Evolutionary conservation across 2,797 vertebrate genomes (phyloP), one percentile per base, ranked within the genome.

Genomic region (Lates japonicus): DNA sequence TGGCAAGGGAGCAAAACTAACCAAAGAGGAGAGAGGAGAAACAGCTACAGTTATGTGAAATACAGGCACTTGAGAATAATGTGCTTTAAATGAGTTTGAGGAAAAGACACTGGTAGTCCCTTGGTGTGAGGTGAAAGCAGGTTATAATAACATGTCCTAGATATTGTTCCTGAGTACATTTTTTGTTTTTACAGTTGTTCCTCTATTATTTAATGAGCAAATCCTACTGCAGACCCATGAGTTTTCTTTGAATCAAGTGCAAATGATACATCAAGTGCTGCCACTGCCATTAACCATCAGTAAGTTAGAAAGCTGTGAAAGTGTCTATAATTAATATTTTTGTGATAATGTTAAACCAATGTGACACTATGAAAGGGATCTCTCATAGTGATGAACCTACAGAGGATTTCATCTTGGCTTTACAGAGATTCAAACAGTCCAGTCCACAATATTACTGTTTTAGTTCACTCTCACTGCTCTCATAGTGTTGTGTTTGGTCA

Each of bases 61-160:
- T 57, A 46, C 51, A 37, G 33, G 37, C 79, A 54, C 25, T 64
- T 64, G 75, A 80, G 84, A 74, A 80, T 71, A 76, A 71, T 60
- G 29, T 74, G 66, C 70, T 79, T 79, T 74, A 70, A 90, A 84
- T 77, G 69, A 60, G 79, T 78, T 76, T 63, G 54, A 66, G 29
- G 44, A 74, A 44, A 78, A 69, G 51, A 51, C 0, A 5, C 41
- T 65, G 11, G 11, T 7, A 22, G 60, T 76, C 48, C 73, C 58
- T 62, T 48, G 46, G 44, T 44, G 60, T 67, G 25, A 77, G 62
- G 69, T 72, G 62, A 74, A 71, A 76, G 10, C 4, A 77, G 65
- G 63, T 62, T 73, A 58, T 70, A 10, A 70, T 44, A 57, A 71
- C 29, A 67, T 63, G 66, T 67, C 60, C 51, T 37, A 78, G 48